phyloP scores from a whole-genome alignment of 2,888 invertebrate species.

The Synergus umbraculus region DNA sequence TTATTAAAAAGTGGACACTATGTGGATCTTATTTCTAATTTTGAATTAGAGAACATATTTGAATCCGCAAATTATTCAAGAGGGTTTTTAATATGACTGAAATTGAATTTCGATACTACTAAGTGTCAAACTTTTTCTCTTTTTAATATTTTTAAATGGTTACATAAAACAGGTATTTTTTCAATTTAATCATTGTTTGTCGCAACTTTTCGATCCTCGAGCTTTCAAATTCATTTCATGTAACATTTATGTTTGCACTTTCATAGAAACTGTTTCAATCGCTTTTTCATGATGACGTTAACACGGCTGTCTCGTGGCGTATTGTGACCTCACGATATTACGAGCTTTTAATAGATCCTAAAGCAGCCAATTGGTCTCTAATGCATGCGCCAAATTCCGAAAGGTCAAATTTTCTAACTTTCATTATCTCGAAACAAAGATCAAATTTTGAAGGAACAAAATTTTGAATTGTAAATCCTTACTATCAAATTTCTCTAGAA shows the following conservation, averaged over 20 bases:
- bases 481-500: background rate
- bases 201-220: background rate
- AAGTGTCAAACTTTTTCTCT: background rate
- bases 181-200: background rate
- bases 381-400: constrained; percentile 2
- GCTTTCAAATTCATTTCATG: background rate
- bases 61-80: background rate
- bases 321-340: constrained; percentile 59
- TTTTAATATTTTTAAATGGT: background rate
- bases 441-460: background rate
- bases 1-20: constrained; percentile 8
- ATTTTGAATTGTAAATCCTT: background rate
- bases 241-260: background rate
- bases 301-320: constrained; percentile 56
- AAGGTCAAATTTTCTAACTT: constrained; percentile 6
- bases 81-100: background rate
- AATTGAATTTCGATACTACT: background rate
- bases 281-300: constrained; percentile 63
- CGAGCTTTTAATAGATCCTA: constrained; percentile 64
- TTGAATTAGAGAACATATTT: background rate
- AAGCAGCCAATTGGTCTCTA: constrained; percentile 58
- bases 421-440: background rate
- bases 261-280: constrained; percentile 54
- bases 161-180: too few species aligned
- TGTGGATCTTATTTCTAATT: background rate